Conservation (phyloP, 1,140 invertebrate species). For the Chironomus striatipennis region DNA sequence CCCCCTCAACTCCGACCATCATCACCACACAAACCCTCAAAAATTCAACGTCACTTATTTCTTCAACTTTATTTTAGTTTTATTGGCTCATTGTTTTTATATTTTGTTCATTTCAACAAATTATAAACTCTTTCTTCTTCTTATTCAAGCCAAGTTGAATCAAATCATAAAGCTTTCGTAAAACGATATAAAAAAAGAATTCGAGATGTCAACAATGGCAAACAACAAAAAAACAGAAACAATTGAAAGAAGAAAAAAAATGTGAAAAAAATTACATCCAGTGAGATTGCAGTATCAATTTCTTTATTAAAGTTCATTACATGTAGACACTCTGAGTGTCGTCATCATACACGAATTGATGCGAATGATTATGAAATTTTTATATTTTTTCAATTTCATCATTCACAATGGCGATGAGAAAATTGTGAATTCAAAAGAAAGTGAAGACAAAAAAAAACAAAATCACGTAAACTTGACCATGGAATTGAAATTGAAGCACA, state of each 20-base stretch:
- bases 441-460: background rate
- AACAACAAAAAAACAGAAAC: too few relatives aligned
- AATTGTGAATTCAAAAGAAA: background rate
- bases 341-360: background rate
- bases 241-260: too few relatives aligned
- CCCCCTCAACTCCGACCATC: too few relatives aligned
- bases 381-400: too few relatives aligned
- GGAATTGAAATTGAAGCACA: background rate
- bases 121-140: background rate
- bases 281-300: conserved; percentile 2
- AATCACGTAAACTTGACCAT: conserved; percentile 2
- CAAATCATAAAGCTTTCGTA: conserved; percentile 7
- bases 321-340: background rate
- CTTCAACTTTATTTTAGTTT: background rate
- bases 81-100: conserved; percentile 2
- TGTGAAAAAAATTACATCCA: background rate
- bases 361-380: background rate
- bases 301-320: conserved; percentile 8
- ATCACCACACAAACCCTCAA: too few relatives aligned
- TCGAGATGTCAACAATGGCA: background rate
- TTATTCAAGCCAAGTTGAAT: background rate
- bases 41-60: background rate
- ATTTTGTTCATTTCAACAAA: too few relatives aligned
- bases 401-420: background rate
- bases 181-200: background rate